Evolutionary conservation across 2,113 vertebrate species (phyloP).

Genomic region (Haplochromis burtoni): DNA sequence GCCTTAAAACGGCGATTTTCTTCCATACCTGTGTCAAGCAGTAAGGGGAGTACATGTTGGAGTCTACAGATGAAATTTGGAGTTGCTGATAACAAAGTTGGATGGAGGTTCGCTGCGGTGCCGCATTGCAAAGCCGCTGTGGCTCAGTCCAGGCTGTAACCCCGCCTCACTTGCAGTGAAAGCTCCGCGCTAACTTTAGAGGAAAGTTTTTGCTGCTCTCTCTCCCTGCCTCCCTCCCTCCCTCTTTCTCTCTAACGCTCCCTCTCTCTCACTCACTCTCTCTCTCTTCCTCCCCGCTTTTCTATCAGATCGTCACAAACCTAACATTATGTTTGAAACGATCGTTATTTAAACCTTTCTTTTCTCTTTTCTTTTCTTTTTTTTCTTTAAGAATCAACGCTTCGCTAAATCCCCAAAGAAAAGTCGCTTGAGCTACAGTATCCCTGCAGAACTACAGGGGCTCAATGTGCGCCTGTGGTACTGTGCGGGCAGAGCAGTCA

Average conservation of each 20-base stretch:
- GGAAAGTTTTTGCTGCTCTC: constrained; percentile 61
- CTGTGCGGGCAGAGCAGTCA: neutral
- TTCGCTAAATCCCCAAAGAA: neutral
- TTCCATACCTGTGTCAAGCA: constrained; percentile 78
- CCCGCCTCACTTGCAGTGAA: constrained; percentile 78
- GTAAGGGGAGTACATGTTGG: constrained; percentile 78
- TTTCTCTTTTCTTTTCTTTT: neutral
- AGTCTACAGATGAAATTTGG: constrained; percentile 61
- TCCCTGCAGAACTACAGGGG: neutral
- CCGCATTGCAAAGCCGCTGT: constrained; percentile 74
- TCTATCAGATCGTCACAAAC: neutral
- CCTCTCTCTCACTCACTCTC: neutral
- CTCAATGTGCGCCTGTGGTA: neutral
- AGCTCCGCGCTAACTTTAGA: constrained; percentile 72
- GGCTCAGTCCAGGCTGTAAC: constrained; percentile 72
- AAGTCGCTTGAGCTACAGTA: neutral
- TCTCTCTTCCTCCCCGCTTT: constrained; percentile 1
- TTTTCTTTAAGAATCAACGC: neutral
- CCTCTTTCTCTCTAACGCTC: neutral
- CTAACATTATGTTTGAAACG: neutral
- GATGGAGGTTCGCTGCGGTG: constrained; percentile 74
- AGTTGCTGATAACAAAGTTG: constrained; percentile 67
- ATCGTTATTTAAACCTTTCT: neutral
- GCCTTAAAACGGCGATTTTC: neutral
- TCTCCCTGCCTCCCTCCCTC: constrained; percentile 6